These are phyloP conservation scores for Epinotia demarniana DNA, from an alignment of 2,888 invertebrate species.

Conservation along the genomic window DNA sequence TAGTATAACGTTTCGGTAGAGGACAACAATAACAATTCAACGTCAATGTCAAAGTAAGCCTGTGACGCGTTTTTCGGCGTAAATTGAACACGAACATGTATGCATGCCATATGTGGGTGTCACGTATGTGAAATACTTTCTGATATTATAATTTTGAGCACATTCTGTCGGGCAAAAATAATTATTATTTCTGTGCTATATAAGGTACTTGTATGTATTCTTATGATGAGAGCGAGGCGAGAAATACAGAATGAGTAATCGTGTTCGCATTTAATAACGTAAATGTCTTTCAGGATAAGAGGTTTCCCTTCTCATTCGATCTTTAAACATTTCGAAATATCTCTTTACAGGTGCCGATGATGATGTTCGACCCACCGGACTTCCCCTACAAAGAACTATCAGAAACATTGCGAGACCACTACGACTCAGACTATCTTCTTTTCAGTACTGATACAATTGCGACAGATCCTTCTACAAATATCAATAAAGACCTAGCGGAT, in stretches of 20 bases:
- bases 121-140: not conserved
- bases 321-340: not conserved
- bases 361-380: conserved; percentile 82
- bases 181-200: too few species aligned
- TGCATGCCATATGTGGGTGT: not conserved
- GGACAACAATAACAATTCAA: conserved; percentile 46
- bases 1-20: conserved; percentile 48
- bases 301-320: not conserved
- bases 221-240: not conserved
- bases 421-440: conserved; percentile 68
- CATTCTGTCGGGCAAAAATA: not conserved
- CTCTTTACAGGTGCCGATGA: conserved; percentile 53
- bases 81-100: not conserved
- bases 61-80: conserved; percentile 16
- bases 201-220: too few species aligned
- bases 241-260: not conserved
- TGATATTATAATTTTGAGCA: not conserved
- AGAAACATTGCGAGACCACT: conserved; percentile 64
- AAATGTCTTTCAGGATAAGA: not conserved
- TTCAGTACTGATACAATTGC: conserved; percentile 57
- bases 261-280: not conserved
- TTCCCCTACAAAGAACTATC: conserved; percentile 75
- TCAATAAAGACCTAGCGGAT: conserved; percentile 54
- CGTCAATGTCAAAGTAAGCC: conserved; percentile 45
- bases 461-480: conserved; percentile 43